A percentile compares a stretch with the other conserved stretches of the same genome.
Conservation (phyloP, 1,140 invertebrate species). For the Argopecten irradians region DNA sequence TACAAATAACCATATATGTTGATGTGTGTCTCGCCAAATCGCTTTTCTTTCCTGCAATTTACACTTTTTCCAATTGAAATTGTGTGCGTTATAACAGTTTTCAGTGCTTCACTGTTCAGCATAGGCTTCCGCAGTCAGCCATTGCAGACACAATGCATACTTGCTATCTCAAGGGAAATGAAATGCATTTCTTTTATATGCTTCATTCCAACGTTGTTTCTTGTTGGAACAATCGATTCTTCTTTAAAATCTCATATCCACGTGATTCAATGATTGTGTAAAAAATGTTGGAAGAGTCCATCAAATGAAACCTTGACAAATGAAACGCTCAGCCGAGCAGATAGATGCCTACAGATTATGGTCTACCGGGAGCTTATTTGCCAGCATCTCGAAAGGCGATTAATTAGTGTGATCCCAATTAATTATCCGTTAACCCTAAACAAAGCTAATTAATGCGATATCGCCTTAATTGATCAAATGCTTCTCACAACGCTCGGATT, state of each 20-base stretch:
- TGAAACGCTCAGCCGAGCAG: not conserved
- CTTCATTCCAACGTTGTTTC: not conserved
- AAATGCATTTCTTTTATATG: not conserved
- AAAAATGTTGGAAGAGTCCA: not conserved
- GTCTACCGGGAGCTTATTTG: not conserved
- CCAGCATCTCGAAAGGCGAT: not conserved
- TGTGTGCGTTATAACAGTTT: not conserved
- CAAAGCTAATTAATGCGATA: not conserved
- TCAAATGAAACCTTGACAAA: not conserved
- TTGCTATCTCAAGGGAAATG: not conserved
- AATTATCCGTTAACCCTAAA: not conserved
- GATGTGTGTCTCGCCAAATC: too few species aligned
- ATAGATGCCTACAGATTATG: not conserved
- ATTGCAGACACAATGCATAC: constrained; percentile 21
- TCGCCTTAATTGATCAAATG: not conserved
- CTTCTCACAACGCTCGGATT: not conserved
- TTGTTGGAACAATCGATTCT: not conserved
- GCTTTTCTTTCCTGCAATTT: too few species aligned
- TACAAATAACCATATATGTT: too few species aligned
- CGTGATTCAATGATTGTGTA: not conserved
- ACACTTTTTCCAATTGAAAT: too few species aligned
- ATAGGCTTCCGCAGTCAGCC: not conserved
- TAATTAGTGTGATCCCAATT: not conserved
- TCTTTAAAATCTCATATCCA: not conserved
- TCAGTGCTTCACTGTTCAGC: not conserved